Percentiles rank a stretch among this genome's conserved stretches.
Evolutionary conservation across 2,113 vertebrate genomes (phyloP).

Genomic region (Phaethon lepturus): DNA sequence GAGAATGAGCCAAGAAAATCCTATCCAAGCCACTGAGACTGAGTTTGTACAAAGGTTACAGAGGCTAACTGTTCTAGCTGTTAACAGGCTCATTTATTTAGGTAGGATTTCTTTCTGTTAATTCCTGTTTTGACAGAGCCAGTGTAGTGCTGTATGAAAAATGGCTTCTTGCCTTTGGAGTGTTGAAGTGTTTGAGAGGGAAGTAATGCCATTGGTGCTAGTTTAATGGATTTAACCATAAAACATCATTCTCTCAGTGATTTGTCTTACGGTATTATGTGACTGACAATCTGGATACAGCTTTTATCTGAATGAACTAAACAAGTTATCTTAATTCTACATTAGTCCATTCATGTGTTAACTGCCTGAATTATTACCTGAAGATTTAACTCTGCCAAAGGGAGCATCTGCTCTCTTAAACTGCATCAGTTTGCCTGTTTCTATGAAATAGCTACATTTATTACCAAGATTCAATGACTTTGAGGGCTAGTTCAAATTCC

Average conservation of each 20-base stretch:
- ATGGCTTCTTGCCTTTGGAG: neutral
- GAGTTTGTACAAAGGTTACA: conserved; percentile 93
- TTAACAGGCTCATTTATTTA: conserved; percentile 93
- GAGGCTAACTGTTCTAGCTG: conserved; percentile 88
- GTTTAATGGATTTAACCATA: neutral
- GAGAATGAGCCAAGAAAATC: conserved; percentile 94
- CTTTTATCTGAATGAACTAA: neutral
- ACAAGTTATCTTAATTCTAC: neutral
- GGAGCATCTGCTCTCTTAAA: neutral
- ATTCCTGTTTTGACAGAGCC: neutral
- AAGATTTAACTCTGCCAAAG: neutral
- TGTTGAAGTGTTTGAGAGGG: neutral
- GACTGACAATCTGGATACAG: neutral
- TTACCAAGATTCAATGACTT: neutral
- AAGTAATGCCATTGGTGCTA: neutral
- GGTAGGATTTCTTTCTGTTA: conserved; percentile 71
- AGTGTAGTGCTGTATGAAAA: neutral
- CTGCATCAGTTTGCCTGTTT: neutral
- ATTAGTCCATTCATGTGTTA: neutral
- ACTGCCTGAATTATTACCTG: neutral
- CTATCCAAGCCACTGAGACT: conserved; percentile 86
- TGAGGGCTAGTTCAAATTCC: neutral
- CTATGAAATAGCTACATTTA: neutral
- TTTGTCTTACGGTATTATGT: neutral
- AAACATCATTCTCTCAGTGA: rapidly evolving